Conservation (phyloP, 2,113 vertebrate genomes). For the Vulpes lagopus region DNA sequence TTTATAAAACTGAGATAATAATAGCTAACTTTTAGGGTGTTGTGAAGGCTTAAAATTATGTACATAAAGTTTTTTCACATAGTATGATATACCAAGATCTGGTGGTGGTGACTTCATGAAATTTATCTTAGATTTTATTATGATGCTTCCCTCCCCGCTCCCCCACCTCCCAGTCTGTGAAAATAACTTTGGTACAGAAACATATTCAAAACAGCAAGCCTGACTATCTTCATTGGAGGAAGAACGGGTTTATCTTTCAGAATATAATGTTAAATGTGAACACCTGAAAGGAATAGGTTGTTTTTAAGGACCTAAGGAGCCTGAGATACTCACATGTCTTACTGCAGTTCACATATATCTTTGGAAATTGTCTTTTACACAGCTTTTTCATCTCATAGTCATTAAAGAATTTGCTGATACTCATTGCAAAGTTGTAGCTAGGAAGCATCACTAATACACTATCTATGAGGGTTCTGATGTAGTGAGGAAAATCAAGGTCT, state of each 20-base stretch:
- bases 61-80: not conserved
- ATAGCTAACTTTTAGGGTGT: not conserved
- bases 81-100: not conserved
- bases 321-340: conserved; percentile 53
- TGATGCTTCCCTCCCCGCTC: not conserved
- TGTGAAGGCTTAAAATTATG: not conserved
- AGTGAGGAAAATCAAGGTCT: not conserved
- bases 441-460: conserved; percentile 93
- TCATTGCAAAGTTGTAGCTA: conserved; percentile 96
- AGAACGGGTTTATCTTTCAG: not conserved
- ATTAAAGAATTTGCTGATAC: conserved; percentile 95
- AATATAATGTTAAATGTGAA: not conserved
- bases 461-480: conserved; percentile 77
- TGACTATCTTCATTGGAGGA: not conserved
- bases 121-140: conserved; percentile 39
- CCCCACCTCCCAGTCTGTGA: not conserved
- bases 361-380: conserved; percentile 84
- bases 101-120: not conserved
- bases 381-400: conserved; percentile 93
- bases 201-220: not conserved
- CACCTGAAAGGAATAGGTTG: not conserved
- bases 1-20: not conserved
- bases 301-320: not conserved
- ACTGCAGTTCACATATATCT: not conserved
- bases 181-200: not conserved